phyloP scores from a whole-genome alignment of 2,113 vertebrate genomes.

The Budorcas taxicolor region DNA sequence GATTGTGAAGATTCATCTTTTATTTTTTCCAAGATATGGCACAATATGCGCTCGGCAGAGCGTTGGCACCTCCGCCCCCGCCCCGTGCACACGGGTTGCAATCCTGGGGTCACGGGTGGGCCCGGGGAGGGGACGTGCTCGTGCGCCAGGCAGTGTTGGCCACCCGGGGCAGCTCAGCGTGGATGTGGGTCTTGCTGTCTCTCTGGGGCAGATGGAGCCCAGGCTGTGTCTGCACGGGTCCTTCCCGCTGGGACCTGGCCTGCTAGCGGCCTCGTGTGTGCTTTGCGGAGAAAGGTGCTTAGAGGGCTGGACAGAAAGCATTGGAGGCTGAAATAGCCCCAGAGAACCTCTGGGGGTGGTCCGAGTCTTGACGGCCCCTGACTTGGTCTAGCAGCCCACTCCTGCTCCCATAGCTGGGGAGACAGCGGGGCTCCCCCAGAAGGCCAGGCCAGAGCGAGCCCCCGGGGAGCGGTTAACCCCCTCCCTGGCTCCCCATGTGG shows the following conservation, averaged over 20 bases:
- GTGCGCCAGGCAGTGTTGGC: not conserved
- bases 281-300: not conserved
- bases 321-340: not conserved
- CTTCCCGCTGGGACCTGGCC: accelerated
- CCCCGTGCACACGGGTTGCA: accelerated
- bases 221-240: not conserved
- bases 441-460: not conserved
- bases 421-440: too few relatives aligned
- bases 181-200: not conserved
- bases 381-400: not conserved
- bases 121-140: accelerated
- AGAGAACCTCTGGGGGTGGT: not conserved
- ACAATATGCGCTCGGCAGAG: accelerated
- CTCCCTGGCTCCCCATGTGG: not conserved
- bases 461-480: accelerated
- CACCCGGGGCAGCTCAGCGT: accelerated
- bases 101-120: accelerated
- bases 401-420: not conserved
- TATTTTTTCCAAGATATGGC: not conserved
- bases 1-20: too few relatives aligned
- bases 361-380: accelerated
- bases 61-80: too few relatives aligned
- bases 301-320: too few relatives aligned
- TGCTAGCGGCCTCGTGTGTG: accelerated
- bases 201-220: not conserved